Evolutionary conservation across 2,113 vertebrate species (phyloP).

Genomic region (Equus quagga): DNA sequence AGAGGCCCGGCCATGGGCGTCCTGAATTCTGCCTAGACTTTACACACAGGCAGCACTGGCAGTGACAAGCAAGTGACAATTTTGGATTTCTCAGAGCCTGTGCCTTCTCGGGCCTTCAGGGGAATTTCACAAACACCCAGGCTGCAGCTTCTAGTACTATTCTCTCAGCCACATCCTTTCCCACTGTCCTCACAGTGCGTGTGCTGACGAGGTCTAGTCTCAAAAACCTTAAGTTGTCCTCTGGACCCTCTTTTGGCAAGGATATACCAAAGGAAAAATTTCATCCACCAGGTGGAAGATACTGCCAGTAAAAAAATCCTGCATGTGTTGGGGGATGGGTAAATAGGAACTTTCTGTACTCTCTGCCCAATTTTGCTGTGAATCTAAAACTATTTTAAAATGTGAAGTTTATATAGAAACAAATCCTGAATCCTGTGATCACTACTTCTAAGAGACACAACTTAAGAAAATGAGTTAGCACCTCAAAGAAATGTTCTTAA

Average conservation of each 20-base stretch:
- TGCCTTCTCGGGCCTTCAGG: neutral
- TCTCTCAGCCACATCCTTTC: neutral
- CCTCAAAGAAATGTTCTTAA: neutral
- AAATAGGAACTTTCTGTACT: neutral
- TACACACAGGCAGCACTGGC: neutral
- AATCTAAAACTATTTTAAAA: neutral
- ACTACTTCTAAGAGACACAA: neutral
- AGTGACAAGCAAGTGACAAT: neutral
- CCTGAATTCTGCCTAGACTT: neutral
- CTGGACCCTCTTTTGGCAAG: neutral
- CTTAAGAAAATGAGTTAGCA: neutral
- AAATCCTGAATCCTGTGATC: neutral
- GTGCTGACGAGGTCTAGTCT: neutral
- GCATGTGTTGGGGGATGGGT: neutral
- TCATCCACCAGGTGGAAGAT: neutral
- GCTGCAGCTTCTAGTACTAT: neutral
- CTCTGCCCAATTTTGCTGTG: neutral
- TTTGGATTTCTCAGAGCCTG: neutral
- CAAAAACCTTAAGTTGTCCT: slow-evolving; percentile 7
- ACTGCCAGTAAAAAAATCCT: neutral
- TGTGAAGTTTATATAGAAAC: neutral
- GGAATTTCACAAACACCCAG: neutral
- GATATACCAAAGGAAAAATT: slow-evolving; percentile 15
- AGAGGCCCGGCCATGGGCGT: neutral
- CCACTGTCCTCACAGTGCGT: neutral